phyloP scores from a whole-genome alignment of 2,113 vertebrate species.

The Noctilio leporinus region DNA sequence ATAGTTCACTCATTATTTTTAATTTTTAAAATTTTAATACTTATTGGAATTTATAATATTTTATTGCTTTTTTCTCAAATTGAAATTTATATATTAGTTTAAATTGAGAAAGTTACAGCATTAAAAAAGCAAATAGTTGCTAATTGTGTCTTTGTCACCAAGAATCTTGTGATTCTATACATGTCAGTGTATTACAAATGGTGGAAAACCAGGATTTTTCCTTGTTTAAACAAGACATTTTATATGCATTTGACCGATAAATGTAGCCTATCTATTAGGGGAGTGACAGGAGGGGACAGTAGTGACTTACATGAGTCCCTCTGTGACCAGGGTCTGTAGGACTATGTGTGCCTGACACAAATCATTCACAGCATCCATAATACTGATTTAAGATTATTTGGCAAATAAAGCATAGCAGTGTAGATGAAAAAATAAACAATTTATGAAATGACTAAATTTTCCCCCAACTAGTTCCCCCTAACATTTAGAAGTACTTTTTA shows the following conservation, averaged over 20 bases:
- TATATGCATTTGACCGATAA: background rate
- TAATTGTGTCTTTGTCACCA: background rate
- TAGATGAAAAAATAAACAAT: background rate
- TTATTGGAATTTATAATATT: background rate
- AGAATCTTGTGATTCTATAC: background rate
- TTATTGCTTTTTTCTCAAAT: background rate
- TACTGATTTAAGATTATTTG: background rate
- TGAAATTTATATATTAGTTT: background rate
- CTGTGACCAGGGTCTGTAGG: background rate
- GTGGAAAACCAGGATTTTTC: background rate
- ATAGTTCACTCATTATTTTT: background rate
- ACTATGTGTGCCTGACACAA: background rate
- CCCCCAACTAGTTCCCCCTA: background rate
- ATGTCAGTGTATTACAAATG: background rate
- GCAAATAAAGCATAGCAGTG: background rate
- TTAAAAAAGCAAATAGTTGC: background rate
- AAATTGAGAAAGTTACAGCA: background rate
- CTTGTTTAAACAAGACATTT: background rate
- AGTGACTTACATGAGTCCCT: background rate
- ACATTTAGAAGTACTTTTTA: background rate
- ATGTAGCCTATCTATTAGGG: background rate
- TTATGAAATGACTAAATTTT: background rate
- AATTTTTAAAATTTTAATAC: background rate
- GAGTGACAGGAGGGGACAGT: background rate
- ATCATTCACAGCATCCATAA: background rate